Evolutionary conservation across 92 coral and sea anemone genomes (phyloP).

Genomic region (Porites lobata): DNA sequence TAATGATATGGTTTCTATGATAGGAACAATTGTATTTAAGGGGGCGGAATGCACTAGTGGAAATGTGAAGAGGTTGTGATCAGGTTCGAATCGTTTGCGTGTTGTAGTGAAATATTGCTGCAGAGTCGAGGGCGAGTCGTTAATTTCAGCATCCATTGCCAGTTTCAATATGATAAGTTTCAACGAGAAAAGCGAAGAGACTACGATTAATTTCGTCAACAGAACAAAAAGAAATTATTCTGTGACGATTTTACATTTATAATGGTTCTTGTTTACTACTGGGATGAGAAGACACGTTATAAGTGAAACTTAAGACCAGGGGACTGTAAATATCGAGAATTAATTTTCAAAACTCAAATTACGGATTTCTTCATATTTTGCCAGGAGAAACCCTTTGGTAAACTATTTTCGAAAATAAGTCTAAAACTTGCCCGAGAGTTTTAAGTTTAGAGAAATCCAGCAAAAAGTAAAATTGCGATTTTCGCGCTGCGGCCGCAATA

Average conservation of each 20-base stretch:
- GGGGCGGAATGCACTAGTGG: conserved; percentile 20
- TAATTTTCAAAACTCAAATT: conserved; percentile 18
- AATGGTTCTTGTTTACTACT: conserved; percentile 15
- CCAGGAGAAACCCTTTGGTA: conserved; percentile 60
- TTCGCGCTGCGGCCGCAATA: conserved; percentile 23
- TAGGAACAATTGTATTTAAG: conserved; percentile 22
- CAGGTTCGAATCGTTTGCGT: conserved; percentile 30
- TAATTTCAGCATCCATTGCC: conserved; percentile 17
- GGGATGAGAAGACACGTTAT: conserved; percentile 7
- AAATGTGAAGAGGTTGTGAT: conserved; percentile 23
- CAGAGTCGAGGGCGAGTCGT: conserved; percentile 14
- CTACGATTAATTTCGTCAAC: conserved; percentile 19
- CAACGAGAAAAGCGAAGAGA: conserved; percentile 29
- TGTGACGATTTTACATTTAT: conserved; percentile 15
- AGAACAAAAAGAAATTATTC: conserved; percentile 26
- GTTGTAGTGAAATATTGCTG: conserved; percentile 18
- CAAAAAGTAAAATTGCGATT: conserved; percentile 49
- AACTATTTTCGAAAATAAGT: conserved; percentile 25
- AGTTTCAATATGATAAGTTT: conserved; percentile 18
- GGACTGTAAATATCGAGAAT: conserved; percentile 6
- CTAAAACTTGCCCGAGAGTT: no score
- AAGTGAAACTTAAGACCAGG: conserved; percentile 14
- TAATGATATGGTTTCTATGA: conserved; percentile 15
- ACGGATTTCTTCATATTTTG: conserved; percentile 59
- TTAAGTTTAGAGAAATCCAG: no score